Evolutionary conservation across 1,140 invertebrate genomes (phyloP).

Genomic region (Halyomorpha halys): DNA sequence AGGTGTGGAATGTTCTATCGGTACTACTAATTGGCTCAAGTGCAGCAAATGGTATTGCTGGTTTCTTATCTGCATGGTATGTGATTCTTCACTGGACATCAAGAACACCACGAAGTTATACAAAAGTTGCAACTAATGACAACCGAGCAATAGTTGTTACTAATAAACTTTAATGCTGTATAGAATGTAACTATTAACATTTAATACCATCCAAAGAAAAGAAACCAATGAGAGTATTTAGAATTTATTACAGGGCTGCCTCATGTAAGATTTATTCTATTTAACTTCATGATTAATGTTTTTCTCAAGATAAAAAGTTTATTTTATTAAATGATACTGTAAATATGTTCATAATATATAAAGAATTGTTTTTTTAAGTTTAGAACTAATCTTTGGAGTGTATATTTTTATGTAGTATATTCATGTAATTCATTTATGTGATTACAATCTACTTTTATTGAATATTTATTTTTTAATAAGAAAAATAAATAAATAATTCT

Average conservation of each 20-base stretch:
- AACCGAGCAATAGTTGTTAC: constrained; percentile 32
- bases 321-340: too few relatives aligned
- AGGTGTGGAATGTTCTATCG: constrained; percentile 35
- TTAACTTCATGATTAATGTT: too few relatives aligned
- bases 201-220: background rate
- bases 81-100: constrained; percentile 42
- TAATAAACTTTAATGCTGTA: constrained; percentile 27
- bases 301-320: too few relatives aligned
- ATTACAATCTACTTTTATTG: too few relatives aligned
- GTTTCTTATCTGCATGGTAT: constrained; percentile 38
- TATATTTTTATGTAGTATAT: too few relatives aligned
- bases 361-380: too few relatives aligned
- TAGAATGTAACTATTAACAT: background rate
- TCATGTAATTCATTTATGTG: too few relatives aligned
- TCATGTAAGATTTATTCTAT: constrained; percentile 6
- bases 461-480: too few relatives aligned
- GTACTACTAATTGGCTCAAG: constrained; percentile 40
- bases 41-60: constrained; percentile 38
- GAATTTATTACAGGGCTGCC: background rate
- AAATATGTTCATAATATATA: too few relatives aligned
- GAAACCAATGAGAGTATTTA: background rate
- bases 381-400: too few relatives aligned
- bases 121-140: constrained; percentile 37
- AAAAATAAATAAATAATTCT: too few relatives aligned
- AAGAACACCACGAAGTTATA: constrained; percentile 38